Evolutionary conservation across 2,888 invertebrate genomes (phyloP), one percentile per base, ranked within the genome.

Genomic region (Piscicola geometra): DNA sequence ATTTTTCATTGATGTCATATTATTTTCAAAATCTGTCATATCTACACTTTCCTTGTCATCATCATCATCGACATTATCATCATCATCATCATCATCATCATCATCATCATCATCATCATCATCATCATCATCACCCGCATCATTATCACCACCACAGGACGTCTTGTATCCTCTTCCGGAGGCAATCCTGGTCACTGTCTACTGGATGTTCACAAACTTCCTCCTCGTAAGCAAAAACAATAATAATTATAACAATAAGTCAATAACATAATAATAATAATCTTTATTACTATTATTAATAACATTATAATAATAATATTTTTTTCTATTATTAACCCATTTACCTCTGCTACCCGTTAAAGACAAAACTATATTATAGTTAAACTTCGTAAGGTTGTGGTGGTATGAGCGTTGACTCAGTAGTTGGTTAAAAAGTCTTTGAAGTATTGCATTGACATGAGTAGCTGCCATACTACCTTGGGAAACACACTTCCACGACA

Each of bases 111-210:
- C 30, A 64, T 64, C 25, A 64, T 64, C 30, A 64, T 64, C 64
- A 64, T 64, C 30, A 64, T 64, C 64, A 30, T 64, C 64, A 64
- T 64, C 64, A 64, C 30, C 30, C 5, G 5, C 30, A 28, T 64
- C 30, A 64, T 64, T 21, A 64, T 64, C n/a, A 30, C 9, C 64
- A 64, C 1, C 66, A 60, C 70, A 79, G 79, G 79, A 79, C 36
- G 74, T 78, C n/a, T 73, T 77, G 32, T 79, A 71, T 75, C 75
- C 78, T 25, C 77, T 76, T 15, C 79, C 79, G 0, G 78, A 78
- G 69, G 41, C 71, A 18, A 77, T 78, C 18, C 70, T 76, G 18
- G 36, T 79, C 64, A 41, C 77, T 28, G 69, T 78, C 28, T 79
- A 78, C 69, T 79, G 79, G 79, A 3, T 77, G 3, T 36, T 79